Conservation (phyloP, 2,797 vertebrate genomes). For the Leucoraja ocellata region DNA sequence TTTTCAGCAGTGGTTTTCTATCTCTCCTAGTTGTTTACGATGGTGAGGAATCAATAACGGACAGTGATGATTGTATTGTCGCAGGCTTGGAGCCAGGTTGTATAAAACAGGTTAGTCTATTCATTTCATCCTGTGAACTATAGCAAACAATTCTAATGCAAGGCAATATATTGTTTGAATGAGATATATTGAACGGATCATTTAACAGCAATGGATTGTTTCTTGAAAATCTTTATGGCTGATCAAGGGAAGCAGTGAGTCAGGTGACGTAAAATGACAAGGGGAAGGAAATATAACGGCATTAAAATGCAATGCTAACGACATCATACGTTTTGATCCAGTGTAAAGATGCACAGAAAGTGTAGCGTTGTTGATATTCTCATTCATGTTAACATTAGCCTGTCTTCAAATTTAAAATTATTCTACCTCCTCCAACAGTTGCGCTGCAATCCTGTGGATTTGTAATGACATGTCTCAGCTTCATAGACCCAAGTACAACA, state of each 20-base stretch:
- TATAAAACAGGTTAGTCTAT: conserved; percentile 59
- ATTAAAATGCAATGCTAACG: not conserved
- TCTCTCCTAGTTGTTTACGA: conserved; percentile 55
- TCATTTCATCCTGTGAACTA: not conserved
- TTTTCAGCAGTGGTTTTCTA: conserved; percentile 42
- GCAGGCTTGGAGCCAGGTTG: conserved; percentile 48
- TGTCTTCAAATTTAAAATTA: not conserved
- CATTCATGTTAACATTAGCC: not conserved
- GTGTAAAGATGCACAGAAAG: not conserved
- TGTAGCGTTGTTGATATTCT: not conserved
- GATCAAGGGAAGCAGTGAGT: not conserved
- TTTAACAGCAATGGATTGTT: not conserved
- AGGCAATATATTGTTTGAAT: not conserved
- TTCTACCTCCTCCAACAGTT: not conserved
- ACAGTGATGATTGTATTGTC: conserved; percentile 78
- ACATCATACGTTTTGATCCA: not conserved
- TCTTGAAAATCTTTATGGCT: conserved; percentile 2
- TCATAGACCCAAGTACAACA: not conserved
- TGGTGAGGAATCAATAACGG: conserved; percentile 57
- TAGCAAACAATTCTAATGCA: conserved; percentile 18
- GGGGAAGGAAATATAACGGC: not conserved
- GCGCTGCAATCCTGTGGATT: not conserved
- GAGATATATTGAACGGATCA: not conserved
- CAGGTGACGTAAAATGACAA: not conserved
- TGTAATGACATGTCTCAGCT: not conserved